phyloP scores from a whole-genome alignment of 2,113 vertebrate genomes.

The Lamprotornis superbus region DNA sequence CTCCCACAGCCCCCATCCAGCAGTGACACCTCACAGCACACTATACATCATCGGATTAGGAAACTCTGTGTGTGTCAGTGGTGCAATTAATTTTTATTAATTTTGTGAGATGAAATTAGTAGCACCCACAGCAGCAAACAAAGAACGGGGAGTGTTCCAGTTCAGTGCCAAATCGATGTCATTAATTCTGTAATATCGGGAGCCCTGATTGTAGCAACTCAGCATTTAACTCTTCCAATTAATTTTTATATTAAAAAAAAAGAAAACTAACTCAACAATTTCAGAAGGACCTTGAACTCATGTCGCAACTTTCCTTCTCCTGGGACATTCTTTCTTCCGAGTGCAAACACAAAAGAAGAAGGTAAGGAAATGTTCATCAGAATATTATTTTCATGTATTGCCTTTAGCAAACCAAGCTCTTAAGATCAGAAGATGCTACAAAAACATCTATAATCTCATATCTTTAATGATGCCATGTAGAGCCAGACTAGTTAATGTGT shows the following conservation, averaged over 20 bases:
- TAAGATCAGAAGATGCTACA: neutral
- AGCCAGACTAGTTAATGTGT: neutral
- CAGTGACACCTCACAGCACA: conserved; percentile 17
- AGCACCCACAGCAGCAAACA: conserved; percentile 38
- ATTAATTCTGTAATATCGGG: conserved; percentile 69
- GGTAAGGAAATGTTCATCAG: neutral
- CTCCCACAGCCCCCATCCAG: conserved; percentile 1
- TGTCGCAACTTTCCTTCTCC: conserved; percentile 47
- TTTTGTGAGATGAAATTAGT: conserved; percentile 74
- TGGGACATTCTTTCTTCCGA: conserved; percentile 40
- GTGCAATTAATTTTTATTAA: conserved; percentile 75
- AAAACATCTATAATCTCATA: neutral
- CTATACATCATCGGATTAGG: conserved; percentile 63
- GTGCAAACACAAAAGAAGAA: neutral
- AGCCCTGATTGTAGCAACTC: conserved; percentile 65
- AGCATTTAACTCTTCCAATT: conserved; percentile 73
- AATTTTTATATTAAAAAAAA: conserved; percentile 57
- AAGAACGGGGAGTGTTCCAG: conserved; percentile 43
- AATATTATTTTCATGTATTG: neutral
- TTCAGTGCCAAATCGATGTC: conserved; percentile 55
- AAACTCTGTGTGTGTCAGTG: conserved; percentile 60
- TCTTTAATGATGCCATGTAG: neutral
- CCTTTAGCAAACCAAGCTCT: conserved; percentile 28
- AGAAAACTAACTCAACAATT: conserved; percentile 56
- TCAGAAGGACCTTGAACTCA: conserved; percentile 68